A percentile compares a stretch with the other conserved stretches of the same genome.
These are phyloP conservation scores for Asarcornis scutulata DNA, from an alignment of 2,113 vertebrate genomes.

Conservation along the genomic window DNA sequence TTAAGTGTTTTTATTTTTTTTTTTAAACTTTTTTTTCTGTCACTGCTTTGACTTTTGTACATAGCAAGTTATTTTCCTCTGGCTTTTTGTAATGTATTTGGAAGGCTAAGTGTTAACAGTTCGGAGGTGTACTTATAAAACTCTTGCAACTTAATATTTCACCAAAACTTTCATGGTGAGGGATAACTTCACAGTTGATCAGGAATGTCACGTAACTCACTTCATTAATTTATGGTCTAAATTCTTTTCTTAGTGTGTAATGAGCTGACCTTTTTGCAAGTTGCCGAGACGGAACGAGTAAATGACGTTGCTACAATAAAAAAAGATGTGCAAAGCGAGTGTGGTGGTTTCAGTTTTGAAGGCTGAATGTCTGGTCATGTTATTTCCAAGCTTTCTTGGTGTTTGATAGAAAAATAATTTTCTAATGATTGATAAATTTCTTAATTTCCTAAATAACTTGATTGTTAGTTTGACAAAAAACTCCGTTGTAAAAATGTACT, in stretches of 20 bases:
- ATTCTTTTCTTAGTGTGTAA: background rate
- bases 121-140: background rate
- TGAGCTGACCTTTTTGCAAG: constrained; percentile 23
- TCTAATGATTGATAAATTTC: background rate
- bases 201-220: background rate
- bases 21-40: background rate
- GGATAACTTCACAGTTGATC: background rate
- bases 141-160: background rate
- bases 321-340: background rate
- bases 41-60: background rate
- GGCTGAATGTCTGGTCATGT: background rate
- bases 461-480: background rate
- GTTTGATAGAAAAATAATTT: background rate
- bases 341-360: background rate
- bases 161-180: background rate
- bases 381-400: background rate
- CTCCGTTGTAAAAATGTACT: background rate
- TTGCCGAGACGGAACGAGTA: background rate
- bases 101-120: background rate
- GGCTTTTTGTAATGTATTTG: background rate
- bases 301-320: background rate
- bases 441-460: background rate
- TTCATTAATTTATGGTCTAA: background rate
- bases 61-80: background rate
- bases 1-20: background rate